Percentiles rank a stretch among this genome's conserved stretches.
Conservation (phyloP, 2,888 invertebrate genomes). For the Euzetes globulus region DNA sequence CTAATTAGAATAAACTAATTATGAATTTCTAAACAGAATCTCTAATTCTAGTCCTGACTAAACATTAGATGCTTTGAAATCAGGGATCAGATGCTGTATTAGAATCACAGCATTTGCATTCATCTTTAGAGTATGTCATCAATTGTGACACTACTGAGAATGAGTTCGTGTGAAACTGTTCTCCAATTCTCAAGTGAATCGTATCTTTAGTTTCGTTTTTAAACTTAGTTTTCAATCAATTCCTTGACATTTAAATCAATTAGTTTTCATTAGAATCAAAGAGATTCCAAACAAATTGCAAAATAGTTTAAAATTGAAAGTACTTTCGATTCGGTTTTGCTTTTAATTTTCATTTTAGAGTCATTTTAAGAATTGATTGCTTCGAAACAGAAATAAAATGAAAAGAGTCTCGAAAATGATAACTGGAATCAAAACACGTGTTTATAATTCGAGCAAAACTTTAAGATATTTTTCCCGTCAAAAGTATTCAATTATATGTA, state of each 20-base stretch:
- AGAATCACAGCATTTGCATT: too few relatives aligned
- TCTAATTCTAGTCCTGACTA: too few relatives aligned
- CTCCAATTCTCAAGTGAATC: neutral
- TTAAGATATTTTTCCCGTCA: neutral
- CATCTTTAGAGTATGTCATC: neutral
- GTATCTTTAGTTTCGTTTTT: neutral
- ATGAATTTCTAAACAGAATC: neutral
- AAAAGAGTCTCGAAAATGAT: neutral
- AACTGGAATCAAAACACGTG: neutral
- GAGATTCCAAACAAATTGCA: too few relatives aligned
- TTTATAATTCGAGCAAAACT: neutral
- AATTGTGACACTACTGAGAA: neutral
- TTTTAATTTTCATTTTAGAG: too few relatives aligned
- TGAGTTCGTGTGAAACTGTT: neutral
- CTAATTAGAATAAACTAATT: neutral
- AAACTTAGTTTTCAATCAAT: neutral
- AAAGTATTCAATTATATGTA: neutral
- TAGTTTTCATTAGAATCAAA: neutral
- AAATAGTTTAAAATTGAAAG: too few relatives aligned
- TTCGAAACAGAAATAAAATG: neutral
- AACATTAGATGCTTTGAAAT: too few relatives aligned
- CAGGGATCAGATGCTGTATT: too few relatives aligned
- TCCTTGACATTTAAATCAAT: neutral
- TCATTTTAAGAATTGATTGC: neutral
- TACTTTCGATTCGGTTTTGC: too few relatives aligned